Evolutionary conservation across 2,113 vertebrate species (phyloP).

Genomic region (Anser brachyrhynchus): DNA sequence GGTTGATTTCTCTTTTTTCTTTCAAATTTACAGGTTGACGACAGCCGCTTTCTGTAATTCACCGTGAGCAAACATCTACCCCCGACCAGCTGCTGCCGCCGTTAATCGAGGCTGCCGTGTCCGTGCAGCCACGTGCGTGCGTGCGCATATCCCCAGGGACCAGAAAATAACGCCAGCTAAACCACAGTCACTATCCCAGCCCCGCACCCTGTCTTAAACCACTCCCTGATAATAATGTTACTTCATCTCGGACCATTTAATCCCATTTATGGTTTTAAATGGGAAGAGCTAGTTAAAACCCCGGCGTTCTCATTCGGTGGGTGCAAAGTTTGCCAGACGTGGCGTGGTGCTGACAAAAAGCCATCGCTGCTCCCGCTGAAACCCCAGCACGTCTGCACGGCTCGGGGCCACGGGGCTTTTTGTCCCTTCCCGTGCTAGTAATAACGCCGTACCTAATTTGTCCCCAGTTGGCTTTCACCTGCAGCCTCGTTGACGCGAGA

Average conservation of each 20-base stretch:
- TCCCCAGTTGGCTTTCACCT: constrained; percentile 70
- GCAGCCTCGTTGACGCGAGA: constrained; percentile 27
- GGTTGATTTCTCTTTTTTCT: neutral
- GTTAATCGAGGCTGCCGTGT: constrained; percentile 41
- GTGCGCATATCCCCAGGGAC: neutral
- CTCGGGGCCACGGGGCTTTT: neutral
- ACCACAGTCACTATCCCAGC: neutral
- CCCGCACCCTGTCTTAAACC: neutral
- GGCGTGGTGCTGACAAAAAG: neutral
- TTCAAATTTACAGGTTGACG: neutral
- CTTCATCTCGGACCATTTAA: neutral
- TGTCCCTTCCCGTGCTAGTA: constrained; percentile 60
- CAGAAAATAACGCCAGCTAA: constrained; percentile 36
- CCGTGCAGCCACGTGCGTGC: neutral
- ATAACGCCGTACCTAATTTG: constrained; percentile 6
- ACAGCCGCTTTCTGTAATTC: constrained; percentile 7
- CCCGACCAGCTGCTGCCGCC: neutral
- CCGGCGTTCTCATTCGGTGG: neutral
- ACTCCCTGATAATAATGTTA: neutral
- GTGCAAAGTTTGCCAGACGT: neutral
- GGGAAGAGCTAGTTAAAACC: neutral
- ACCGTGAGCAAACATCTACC: neutral
- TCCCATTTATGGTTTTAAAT: neutral
- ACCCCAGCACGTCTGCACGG: neutral
- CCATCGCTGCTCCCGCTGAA: neutral